Base-by-base conservation (phyloP, 2,888 invertebrate species). In the Rhaphigaster nebulosa region DNA sequence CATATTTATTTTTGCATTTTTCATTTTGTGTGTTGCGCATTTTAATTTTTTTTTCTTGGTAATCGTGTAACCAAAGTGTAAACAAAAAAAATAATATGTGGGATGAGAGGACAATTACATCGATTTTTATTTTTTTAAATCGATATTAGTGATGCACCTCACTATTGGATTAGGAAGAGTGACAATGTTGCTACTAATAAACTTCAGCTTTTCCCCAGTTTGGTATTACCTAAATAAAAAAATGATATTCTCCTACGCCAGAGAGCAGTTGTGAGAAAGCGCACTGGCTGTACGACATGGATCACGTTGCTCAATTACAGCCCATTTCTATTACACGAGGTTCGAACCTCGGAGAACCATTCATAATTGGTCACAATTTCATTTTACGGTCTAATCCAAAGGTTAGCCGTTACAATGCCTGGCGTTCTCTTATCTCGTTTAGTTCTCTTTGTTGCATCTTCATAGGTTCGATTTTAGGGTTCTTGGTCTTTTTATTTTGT, bases 301-400 rank as follows among this genome's bases (percentile, higher is more conserved):
- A 23, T 23, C 80, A 41, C 41, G 45, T 41, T 80, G 41, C 41
- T 38, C 80, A 80, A 80, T 80, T 80, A 26, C 41, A 80, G 45
- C 1, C 4, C 80, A 80, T 80, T 80, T 80, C 20, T 80, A 41
- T 80, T 80, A 45, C 80, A 80, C 41, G 41, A 26, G 26, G 26
- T 26, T 38, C 26, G 3, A 38, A 26, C 38, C 38, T 2, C 41
- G n/a, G 41, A 38, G 80, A 23, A 80, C 23, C 80, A 80, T n/a
- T 80, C 26, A 41, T 41, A 80, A 80, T 41, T 80, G 80, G 23
- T 29, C 29, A 80, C 80, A 80, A 80, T 80, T 80, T 45, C 10
- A 80, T 80, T 80, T 41, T 80, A 41, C 80, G 80, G 23, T 80
- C 41, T 45, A 12, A 65, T 80, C 80, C 13, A 80, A 80, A 80